Evolutionary conservation across 2,888 invertebrate species (phyloP).

Genomic region (Anticlea derivata): DNA sequence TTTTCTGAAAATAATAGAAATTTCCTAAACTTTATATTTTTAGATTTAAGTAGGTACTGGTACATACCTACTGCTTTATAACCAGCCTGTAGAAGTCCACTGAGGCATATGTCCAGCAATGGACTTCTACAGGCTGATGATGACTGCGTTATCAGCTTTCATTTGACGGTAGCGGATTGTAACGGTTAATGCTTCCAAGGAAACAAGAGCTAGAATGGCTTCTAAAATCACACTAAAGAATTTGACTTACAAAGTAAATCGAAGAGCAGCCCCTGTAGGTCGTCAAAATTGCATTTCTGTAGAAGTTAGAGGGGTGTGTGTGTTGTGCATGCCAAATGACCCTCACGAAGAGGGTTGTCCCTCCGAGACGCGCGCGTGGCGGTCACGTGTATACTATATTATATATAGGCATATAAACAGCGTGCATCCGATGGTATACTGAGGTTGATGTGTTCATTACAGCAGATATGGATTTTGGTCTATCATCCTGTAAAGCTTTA

Average conservation of each 20-base stretch:
- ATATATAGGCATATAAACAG: slow-evolving; percentile 40
- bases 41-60: too few species aligned
- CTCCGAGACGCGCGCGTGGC: slow-evolving; percentile 42
- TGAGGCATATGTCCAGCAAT: too few species aligned
- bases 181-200: too few species aligned
- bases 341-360: slow-evolving; percentile 36
- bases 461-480: slow-evolving; percentile 22
- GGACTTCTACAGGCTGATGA: too few species aligned
- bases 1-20: too few species aligned
- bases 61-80: too few species aligned
- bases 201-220: too few species aligned
- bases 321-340: slow-evolving; percentile 52
- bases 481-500: slow-evolving; percentile 14
- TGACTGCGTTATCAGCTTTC: too few species aligned
- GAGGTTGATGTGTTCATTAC: slow-evolving; percentile 61
- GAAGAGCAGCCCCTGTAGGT: slow-evolving; percentile 7
- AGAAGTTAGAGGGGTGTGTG: slow-evolving; percentile 38
- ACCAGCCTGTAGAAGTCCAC: too few species aligned
- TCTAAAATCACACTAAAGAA: neutral
- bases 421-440: slow-evolving; percentile 50
- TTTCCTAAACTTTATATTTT: too few species aligned
- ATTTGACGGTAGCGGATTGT: too few species aligned
- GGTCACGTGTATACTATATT: slow-evolving; percentile 49
- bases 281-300: slow-evolving; percentile 31
- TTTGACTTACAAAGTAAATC: neutral